Conservation (phyloP, 2,888 invertebrate genomes). For the Metallyticus violacea region DNA sequence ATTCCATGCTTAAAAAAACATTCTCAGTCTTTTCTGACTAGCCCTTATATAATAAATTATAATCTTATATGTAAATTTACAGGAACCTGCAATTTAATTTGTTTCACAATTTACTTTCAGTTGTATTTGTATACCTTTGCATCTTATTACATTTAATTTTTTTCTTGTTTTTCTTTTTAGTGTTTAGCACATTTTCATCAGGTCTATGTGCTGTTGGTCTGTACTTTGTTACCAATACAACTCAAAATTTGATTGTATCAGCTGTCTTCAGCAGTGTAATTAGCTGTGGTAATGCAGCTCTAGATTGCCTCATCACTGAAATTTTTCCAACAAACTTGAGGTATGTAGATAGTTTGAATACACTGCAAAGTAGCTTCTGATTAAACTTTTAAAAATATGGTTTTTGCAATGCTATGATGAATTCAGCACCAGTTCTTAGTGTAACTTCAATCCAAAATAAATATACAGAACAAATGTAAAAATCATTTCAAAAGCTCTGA, state of each 20-base stretch:
- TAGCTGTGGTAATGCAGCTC: constrained; percentile 83
- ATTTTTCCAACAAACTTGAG: constrained; percentile 89
- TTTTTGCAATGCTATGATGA: not conserved
- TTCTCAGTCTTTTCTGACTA: no score
- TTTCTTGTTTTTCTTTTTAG: constrained; percentile 49
- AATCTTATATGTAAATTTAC: no score
- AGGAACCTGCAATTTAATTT: no score
- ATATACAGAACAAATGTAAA: no score
- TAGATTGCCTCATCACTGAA: constrained; percentile 90
- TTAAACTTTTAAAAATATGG: not conserved
- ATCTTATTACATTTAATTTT: not conserved
- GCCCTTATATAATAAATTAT: no score
- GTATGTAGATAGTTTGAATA: constrained; percentile 46
- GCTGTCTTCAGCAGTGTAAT: constrained; percentile 85
- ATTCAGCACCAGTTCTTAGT: not conserved
- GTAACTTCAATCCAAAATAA: no score
- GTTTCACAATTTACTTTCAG: no score
- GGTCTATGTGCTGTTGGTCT: constrained; percentile 80
- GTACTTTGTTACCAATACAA: constrained; percentile 80
- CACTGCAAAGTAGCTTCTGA: not conserved
- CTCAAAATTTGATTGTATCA: constrained; percentile 78
- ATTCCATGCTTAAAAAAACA: no score
- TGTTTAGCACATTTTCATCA: constrained; percentile 82
- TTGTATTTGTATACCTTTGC: no score
- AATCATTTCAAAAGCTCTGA: no score